A percentile compares a stretch with the other conserved stretches of the same genome.
Evolutionary conservation across 2,888 invertebrate species (phyloP).

Genomic region (Andrena hattorfiana): DNA sequence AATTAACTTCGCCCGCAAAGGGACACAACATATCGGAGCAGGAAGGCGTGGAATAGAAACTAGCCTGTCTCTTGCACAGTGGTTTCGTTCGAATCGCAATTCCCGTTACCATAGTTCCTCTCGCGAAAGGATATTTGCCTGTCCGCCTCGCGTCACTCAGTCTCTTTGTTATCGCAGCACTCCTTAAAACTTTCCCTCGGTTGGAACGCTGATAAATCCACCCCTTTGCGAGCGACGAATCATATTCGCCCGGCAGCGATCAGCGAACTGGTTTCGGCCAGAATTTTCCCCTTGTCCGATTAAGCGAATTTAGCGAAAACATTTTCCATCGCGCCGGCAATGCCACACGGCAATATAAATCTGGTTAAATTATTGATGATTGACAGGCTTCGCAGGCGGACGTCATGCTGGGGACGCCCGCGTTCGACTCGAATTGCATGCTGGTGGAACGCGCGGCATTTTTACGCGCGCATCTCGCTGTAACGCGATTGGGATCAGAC

Average conservation of each 20-base stretch:
- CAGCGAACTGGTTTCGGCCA: no score
- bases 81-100: conserved; percentile 28
- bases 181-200: conserved; percentile 33
- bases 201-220: conserved; percentile 1
- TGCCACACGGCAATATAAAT: conserved; percentile 16
- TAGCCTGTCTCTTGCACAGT: conserved; percentile 39
- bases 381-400: neutral
- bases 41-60: conserved; percentile 46
- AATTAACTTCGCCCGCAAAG: conserved; percentile 34
- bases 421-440: conserved; percentile 29
- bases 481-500: conserved; percentile 21
- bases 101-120: conserved; percentile 47
- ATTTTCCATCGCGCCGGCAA: no score
- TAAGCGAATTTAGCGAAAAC: no score
- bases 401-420: neutral
- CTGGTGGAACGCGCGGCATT: conserved; percentile 38
- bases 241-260: conserved; percentile 9
- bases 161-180: conserved; percentile 49
- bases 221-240: conserved; percentile 8
- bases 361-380: conserved; percentile 42
- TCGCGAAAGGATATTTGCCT: conserved; percentile 58
- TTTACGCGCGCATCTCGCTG: conserved; percentile 38
- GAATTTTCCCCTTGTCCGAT: no score
- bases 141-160: conserved; percentile 60
- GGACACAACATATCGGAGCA: conserved; percentile 18